A percentile compares a stretch with the other conserved stretches of the same genome.
Conservation (phyloP, 1,140 invertebrate genomes). For the Brachionus asplanchnoidis region DNA sequence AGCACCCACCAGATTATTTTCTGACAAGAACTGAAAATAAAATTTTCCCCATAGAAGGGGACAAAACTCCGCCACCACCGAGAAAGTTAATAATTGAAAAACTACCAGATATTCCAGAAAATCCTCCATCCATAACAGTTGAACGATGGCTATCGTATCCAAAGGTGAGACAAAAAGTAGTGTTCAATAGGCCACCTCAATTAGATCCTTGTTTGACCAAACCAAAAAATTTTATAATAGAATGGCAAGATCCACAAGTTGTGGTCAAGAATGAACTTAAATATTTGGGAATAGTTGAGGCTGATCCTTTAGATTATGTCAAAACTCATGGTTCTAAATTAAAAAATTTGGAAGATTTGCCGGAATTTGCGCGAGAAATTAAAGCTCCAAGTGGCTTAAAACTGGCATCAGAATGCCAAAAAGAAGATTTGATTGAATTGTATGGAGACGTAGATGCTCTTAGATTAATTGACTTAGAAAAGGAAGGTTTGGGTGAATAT, state of each 20-base stretch:
- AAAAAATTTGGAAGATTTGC: neutral
- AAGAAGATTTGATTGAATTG: neutral
- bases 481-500: conserved; percentile 28
- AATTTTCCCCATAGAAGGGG: neutral
- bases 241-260: neutral
- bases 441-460: neutral
- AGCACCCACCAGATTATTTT: neutral
- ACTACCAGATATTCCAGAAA: neutral
- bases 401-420: neutral
- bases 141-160: conserved; percentile 38
- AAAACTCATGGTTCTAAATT: neutral
- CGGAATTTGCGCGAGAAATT: neutral
- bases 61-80: neutral
- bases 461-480: conserved; percentile 2
- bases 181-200: neutral
- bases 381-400: neutral
- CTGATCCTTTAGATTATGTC: neutral
- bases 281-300: conserved; percentile 10
- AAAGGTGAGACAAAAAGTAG: conserved; percentile 12
- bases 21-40: neutral
- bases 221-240: conserved; percentile 35
- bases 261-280: neutral
- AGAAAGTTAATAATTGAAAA: conserved; percentile 27
- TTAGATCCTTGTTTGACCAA: neutral
- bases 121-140: neutral